phyloP scores from a whole-genome alignment of 2,113 vertebrate genomes.

The Arvicanthis niloticus region DNA sequence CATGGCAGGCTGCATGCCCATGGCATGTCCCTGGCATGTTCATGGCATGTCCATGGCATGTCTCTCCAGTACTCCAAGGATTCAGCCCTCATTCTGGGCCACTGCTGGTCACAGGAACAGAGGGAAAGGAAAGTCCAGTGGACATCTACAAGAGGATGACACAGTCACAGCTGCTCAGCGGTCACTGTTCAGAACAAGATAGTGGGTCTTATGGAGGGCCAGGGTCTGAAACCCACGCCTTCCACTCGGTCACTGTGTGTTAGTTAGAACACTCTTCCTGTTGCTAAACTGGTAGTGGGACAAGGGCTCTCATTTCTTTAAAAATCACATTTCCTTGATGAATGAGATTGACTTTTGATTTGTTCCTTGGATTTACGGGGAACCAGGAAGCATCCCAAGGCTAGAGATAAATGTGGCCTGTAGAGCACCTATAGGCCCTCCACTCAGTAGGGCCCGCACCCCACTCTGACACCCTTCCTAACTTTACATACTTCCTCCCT shows the following conservation, averaged over 20 bases:
- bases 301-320: background rate
- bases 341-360: background rate
- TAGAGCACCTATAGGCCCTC: accelerated
- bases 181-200: background rate
- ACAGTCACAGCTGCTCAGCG: too few species aligned
- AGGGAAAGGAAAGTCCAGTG: background rate
- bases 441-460: accelerated
- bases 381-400: background rate
- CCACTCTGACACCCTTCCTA: accelerated
- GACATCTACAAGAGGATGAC: background rate
- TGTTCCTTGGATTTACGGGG: accelerated
- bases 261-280: background rate
- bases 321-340: background rate
- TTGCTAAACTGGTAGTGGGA: background rate
- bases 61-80: too few species aligned
- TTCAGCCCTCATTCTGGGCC: background rate
- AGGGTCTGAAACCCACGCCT: accelerated
- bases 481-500: background rate
- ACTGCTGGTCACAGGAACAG: background rate
- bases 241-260: background rate
- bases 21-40: accelerated
- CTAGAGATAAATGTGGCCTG: accelerated
- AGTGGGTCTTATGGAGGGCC: accelerated
- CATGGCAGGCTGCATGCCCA: accelerated
- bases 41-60: too few species aligned